Percentiles rank a stretch among this genome's conserved stretches.
Conservation (phyloP, 2,888 invertebrate genomes). For the Phengaris alcon region DNA sequence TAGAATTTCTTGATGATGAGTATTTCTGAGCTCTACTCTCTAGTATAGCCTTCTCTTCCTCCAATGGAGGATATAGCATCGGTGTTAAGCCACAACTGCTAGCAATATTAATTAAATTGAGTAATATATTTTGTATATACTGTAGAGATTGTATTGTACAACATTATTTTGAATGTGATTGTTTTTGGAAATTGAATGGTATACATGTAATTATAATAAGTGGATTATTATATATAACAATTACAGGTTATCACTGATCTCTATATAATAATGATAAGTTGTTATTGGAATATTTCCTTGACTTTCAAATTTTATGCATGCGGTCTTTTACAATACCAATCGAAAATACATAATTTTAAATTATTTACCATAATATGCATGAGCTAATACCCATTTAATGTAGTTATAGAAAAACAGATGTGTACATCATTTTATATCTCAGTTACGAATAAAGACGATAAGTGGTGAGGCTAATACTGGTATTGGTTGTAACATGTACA, state of each 20-base stretch:
- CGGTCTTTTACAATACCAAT: background rate
- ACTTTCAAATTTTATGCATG: conserved; percentile 12
- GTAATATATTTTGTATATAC: conserved; percentile 20
- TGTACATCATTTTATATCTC: background rate
- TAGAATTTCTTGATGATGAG: conserved; percentile 4
- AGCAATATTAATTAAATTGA: conserved; percentile 9
- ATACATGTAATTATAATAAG: background rate
- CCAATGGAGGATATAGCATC: conserved; percentile 20
- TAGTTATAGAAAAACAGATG: background rate
- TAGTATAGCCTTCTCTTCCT: conserved; percentile 6
- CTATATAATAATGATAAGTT: background rate
- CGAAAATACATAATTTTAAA: background rate
- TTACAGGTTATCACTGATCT: conserved; percentile 3
- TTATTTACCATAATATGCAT: background rate
- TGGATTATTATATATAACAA: background rate
- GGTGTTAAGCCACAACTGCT: conserved; percentile 13
- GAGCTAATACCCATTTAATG: background rate
- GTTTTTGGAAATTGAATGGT: conserved; percentile 3
- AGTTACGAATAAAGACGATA: background rate
- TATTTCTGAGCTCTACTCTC: background rate
- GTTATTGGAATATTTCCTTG: conserved; percentile 11
- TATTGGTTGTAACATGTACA: background rate
- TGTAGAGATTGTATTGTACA: conserved; percentile 27
- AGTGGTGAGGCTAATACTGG: background rate
- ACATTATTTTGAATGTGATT: conserved; percentile 15